Conservation (phyloP, 2,888 invertebrate species). For the Philereme transversata region DNA sequence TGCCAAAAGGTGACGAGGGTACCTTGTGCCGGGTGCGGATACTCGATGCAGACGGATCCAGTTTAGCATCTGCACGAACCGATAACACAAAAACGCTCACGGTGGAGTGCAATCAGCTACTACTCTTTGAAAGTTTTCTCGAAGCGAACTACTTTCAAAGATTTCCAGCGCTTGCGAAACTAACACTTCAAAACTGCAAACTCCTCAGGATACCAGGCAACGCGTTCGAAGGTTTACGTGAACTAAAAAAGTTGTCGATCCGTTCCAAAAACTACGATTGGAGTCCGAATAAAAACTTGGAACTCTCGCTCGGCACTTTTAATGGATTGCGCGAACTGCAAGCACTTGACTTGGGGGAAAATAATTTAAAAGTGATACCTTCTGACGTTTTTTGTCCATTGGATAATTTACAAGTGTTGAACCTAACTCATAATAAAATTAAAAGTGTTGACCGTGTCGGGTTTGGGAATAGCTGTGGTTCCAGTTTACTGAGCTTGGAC, state of each 20-base stretch:
- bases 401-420: constrained; percentile 90
- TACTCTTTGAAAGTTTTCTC: constrained; percentile 91
- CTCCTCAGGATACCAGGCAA: constrained; percentile 89
- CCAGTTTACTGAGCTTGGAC: constrained; percentile 90
- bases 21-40: constrained; percentile 88
- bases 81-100: constrained; percentile 90
- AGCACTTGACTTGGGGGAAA: constrained; percentile 90
- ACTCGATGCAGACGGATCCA: constrained; percentile 87
- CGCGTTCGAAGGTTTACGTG: constrained; percentile 91
- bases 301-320: constrained; percentile 88
- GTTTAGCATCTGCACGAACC: constrained; percentile 83
- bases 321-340: constrained; percentile 91
- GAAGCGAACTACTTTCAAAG: constrained; percentile 89
- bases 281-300: constrained; percentile 89
- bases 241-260: constrained; percentile 91
- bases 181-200: constrained; percentile 91
- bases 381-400: constrained; percentile 91
- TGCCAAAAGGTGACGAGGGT: constrained; percentile 76
- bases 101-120: constrained; percentile 90
- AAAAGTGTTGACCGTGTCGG: constrained; percentile 90
- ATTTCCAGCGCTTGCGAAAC: constrained; percentile 89
- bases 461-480: constrained; percentile 86
- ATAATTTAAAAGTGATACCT: constrained; percentile 91
- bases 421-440: constrained; percentile 92
- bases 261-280: constrained; percentile 92